Evolutionary conservation across 2,797 vertebrate genomes (phyloP).

Genomic region (Xenopus petersii): DNA sequence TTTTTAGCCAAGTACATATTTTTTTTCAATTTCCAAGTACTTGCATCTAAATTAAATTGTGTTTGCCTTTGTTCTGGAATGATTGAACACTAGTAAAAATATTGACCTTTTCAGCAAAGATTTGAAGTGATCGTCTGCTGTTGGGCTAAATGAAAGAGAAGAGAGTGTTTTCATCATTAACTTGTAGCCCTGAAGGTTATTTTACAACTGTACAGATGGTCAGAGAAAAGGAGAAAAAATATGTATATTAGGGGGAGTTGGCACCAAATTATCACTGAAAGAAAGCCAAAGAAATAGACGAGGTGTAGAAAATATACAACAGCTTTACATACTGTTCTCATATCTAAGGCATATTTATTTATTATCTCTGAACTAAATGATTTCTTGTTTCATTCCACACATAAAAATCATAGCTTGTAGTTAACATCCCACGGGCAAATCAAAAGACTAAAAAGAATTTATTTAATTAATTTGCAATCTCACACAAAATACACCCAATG

Average conservation of each 20-base stretch:
- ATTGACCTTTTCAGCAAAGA: slow-evolving; percentile 32
- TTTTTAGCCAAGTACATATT: slow-evolving; percentile 14
- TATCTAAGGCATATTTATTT: background rate
- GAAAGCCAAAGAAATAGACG: slow-evolving; percentile 31
- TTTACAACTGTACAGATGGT: slow-evolving; percentile 45
- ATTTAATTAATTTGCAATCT: no score
- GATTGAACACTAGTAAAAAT: slow-evolving; percentile 38
- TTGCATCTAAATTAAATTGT: slow-evolving; percentile 17
- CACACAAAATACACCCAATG: no score
- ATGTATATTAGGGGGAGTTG: slow-evolving; percentile 39
- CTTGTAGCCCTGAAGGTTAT: slow-evolving; percentile 38
- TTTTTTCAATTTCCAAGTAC: slow-evolving; percentile 14
- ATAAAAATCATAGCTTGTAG: no score
- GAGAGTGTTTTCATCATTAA: slow-evolving; percentile 36
- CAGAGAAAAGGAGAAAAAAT: slow-evolving; percentile 28
- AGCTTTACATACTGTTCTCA: background rate
- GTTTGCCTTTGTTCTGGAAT: slow-evolving; percentile 35
- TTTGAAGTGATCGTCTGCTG: slow-evolving; percentile 33
- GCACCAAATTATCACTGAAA: slow-evolving; percentile 31
- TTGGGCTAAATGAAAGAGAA: slow-evolving; percentile 20
- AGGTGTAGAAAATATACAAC: slow-evolving; percentile 26
- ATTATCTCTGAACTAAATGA: background rate
- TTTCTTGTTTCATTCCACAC: no score
- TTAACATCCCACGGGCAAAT: no score
- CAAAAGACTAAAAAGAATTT: no score